A percentile compares a stretch with the other conserved stretches of the same genome.
Evolutionary conservation across 1,140 invertebrate genomes (phyloP).

Genomic region (Andricus grossulariae): DNA sequence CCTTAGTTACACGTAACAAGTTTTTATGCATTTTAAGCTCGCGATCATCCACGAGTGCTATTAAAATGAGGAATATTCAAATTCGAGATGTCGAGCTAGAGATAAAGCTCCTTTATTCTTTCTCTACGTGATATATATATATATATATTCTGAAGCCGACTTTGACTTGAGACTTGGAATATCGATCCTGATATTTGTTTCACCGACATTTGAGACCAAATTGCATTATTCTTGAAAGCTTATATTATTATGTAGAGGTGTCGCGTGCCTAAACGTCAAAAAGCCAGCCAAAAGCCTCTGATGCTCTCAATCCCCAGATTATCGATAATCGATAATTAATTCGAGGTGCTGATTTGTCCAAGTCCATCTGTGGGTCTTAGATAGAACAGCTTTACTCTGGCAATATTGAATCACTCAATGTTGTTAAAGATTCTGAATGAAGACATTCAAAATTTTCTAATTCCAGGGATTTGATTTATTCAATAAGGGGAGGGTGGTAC

Average conservation of each 20-base stretch:
- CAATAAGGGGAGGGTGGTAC: not conserved
- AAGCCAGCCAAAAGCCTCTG: not conserved
- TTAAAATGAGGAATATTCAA: too few relatives aligned
- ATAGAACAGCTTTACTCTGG: slow-evolving; percentile 19
- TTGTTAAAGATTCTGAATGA: slow-evolving; percentile 14
- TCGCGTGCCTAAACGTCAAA: not conserved
- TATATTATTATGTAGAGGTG: not conserved
- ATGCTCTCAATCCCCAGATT: not conserved
- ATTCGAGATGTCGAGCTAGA: too few relatives aligned
- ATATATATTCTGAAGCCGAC: not conserved
- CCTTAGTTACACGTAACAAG: too few relatives aligned
- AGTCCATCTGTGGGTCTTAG: slow-evolving; percentile 7
- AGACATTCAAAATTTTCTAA: slow-evolving; percentile 3
- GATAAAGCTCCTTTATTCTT: too few relatives aligned
- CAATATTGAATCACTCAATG: slow-evolving; percentile 24
- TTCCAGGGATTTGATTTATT: not conserved
- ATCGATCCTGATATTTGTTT: slow-evolving; percentile 57
- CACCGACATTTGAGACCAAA: not conserved
- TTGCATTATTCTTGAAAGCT: not conserved
- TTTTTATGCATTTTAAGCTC: too few relatives aligned
- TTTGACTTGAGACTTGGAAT: slow-evolving; percentile 49
- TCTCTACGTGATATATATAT: too few relatives aligned
- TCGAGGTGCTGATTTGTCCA: slow-evolving; percentile 6
- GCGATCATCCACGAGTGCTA: too few relatives aligned
- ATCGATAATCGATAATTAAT: slow-evolving; percentile 28